Base-by-base conservation (phyloP, 2,797 vertebrate genomes). In the Takifugu rubripes region DNA sequence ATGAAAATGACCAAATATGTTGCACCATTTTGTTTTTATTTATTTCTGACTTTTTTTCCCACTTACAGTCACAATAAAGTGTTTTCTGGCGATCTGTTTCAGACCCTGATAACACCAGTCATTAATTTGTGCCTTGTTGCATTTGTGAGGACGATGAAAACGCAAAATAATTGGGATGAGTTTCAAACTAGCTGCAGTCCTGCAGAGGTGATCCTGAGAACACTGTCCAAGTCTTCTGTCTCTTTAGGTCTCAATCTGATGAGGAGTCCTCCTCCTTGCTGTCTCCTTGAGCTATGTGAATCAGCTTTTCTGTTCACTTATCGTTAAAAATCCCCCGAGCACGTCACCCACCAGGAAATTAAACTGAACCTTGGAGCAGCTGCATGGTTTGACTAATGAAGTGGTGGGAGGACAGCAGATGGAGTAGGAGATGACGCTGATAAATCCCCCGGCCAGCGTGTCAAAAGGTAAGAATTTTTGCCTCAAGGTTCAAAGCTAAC, bases 21-120 rank as follows among this genome's bases (percentile, higher is more conserved):
- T 80, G 66, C 54, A 68, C 55, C 40, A 76, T 60, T 40, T 40
- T 11, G 51, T 25, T 61, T 64, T 74, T 79, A 72, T 72, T 82
- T 79, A 77, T 82, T 72, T 70, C 62, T 56, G 66, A 71, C 62
- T 71, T 79, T 21, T 21, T 21, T 87, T 82, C 11, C 6, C 43
- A 45, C 56, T 59, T 85, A 85, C 65, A 65, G 67, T 73, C 63
- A 74, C 59, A 88, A 83, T 86, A 83, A 86, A 88, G 17, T 10
- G 50, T 49, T 24, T 51, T 5, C 59, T 16, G 60, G 9, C 10
- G 36, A 12, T 40, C 36, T 40, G 36, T 4, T 14, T 3, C 2
- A 40, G 36, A 40, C 36, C 36, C 36, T 3, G 36, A 40, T 40
- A 12, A 14, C 36, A 10, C 36, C 12, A 14, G 36, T 12, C 12